Conservation (phyloP, 2,113 vertebrate species). For the Nothoprocta perdicaria region DNA sequence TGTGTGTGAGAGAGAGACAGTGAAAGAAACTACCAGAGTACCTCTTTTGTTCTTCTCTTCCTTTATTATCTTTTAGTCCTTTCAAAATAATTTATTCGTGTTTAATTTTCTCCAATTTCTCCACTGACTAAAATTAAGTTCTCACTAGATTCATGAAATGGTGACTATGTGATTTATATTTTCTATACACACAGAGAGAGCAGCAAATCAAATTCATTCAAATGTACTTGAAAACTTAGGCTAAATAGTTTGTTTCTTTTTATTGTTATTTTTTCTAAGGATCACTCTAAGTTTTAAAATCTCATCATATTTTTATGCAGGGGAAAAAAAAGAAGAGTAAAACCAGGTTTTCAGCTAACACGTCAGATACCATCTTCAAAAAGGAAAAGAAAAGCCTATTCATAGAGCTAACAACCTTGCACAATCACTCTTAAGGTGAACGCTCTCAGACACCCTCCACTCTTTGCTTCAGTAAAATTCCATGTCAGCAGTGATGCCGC, state of each 20-base stretch:
- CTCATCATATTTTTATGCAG: background rate
- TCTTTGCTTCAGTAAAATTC: constrained; percentile 11
- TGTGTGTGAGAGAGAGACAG: background rate
- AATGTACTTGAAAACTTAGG: background rate
- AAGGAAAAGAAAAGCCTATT: background rate
- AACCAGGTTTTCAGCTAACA: background rate
- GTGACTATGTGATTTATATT: background rate
- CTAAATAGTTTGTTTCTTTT: background rate
- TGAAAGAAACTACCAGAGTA: background rate
- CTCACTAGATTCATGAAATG: background rate
- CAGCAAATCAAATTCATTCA: background rate
- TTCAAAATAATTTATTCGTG: background rate
- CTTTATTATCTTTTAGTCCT: background rate
- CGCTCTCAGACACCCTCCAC: background rate
- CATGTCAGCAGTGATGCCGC: background rate
- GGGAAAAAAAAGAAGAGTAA: background rate
- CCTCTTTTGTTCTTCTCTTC: background rate
- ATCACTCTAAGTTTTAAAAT: background rate
- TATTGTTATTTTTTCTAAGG: background rate
- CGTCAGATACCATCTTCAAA: background rate
- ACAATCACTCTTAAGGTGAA: background rate
- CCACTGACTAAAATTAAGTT: background rate
- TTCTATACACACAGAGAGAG: background rate
- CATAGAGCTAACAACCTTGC: background rate
- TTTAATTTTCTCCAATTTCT: background rate